Conservation (phyloP, 2,888 invertebrate species). For the Drosophila meridiana region DNA sequence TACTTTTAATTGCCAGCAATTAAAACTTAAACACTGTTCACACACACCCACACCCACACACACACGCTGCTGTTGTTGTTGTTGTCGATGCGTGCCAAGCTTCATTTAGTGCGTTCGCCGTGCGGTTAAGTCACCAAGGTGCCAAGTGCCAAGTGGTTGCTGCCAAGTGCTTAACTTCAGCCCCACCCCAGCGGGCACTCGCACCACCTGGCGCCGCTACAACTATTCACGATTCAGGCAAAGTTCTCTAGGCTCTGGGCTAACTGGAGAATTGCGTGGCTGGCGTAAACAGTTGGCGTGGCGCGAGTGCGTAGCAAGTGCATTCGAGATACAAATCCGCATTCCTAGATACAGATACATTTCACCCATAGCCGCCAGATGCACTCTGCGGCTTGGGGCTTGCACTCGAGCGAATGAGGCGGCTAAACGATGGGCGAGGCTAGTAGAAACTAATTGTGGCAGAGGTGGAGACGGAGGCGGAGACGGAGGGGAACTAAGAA, state of each 20-base stretch:
- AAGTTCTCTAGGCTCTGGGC: constrained; percentile 3
- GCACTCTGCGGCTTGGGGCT: neutral
- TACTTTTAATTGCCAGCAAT: constrained; percentile 84
- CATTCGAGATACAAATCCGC: constrained; percentile 26
- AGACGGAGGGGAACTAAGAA: too few relatives aligned
- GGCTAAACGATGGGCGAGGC: neutral
- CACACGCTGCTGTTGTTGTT: constrained; percentile 29
- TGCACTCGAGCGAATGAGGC: constrained; percentile 4
- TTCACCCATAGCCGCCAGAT: neutral
- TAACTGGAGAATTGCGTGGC: constrained; percentile 78
- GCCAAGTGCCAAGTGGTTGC: constrained; percentile 48
- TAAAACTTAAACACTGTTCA: constrained; percentile 78
- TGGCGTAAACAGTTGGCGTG: constrained; percentile 68
- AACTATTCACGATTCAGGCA: constrained; percentile 7
- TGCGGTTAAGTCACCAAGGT: constrained; percentile 69
- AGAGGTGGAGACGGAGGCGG: too few relatives aligned
- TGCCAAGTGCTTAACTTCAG: constrained; percentile 24
- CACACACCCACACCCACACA: constrained; percentile 39
- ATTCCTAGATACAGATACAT: constrained; percentile 16
- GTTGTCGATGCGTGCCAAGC: constrained; percentile 67
- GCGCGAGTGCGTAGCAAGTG: constrained; percentile 41
- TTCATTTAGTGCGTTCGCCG: constrained; percentile 73
- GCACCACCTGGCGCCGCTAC: neutral
- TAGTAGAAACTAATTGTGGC: neutral
- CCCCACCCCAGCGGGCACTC: neutral